Evolutionary conservation across 2,888 invertebrate genomes (phyloP).

Genomic region (Pristionchus entomophagus): DNA sequence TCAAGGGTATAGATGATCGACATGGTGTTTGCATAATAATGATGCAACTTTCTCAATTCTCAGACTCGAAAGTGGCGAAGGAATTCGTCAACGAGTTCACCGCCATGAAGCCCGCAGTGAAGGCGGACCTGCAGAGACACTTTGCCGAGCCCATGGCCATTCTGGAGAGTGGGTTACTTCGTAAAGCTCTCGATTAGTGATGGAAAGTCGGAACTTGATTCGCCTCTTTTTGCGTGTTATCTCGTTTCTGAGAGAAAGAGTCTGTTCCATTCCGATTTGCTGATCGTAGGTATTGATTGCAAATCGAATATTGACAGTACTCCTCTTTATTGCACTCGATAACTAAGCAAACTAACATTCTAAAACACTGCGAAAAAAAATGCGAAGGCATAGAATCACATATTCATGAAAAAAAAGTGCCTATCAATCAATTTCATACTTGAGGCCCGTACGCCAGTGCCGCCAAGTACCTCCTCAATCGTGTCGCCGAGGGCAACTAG

Average conservation of each 20-base stretch:
- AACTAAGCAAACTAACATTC: no score
- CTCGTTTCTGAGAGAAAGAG: background rate
- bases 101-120: slow-evolving; percentile 4
- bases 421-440: background rate
- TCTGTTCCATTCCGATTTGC: no score
- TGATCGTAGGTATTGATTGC: no score
- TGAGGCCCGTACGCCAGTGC: background rate
- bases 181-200: background rate
- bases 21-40: no score
- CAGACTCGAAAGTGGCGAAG: background rate
- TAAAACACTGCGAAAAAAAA: no score
- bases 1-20: no score
- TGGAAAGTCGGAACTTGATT: no score
- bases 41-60: no score
- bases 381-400: no score
- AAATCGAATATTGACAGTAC: no score
- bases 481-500: background rate
- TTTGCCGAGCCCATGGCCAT: slow-evolving; percentile 35
- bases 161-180: background rate
- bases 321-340: no score
- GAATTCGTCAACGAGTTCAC: background rate
- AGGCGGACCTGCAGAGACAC: slow-evolving; percentile 1
- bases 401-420: no score
- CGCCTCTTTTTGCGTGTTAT: background rate
- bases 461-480: background rate